phyloP scores from a whole-genome alignment of 2,797 vertebrate species.

The Xenopus petersii region DNA sequence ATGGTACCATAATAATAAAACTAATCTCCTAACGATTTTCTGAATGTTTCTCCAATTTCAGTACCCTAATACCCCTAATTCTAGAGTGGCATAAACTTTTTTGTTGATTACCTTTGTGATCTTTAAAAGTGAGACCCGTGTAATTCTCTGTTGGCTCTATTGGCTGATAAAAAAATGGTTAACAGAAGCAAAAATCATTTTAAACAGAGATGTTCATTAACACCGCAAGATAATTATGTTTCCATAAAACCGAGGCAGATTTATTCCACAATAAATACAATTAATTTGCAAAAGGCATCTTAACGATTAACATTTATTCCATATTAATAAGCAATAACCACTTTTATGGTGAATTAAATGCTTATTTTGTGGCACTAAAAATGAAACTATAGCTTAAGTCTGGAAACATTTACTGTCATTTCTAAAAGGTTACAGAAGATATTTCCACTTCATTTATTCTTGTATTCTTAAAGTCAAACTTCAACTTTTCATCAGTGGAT shows the following conservation, averaged over 20 bases:
- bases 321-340: conserved; percentile 50
- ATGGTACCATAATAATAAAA: too few relatives aligned
- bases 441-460: conserved; percentile 35
- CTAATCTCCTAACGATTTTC: too few relatives aligned
- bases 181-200: conserved; percentile 3
- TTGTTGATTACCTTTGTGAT: too few relatives aligned
- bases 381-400: conserved; percentile 38
- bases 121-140: too few relatives aligned
- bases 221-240: conserved; percentile 15
- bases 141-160: too few relatives aligned
- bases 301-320: conserved; percentile 53
- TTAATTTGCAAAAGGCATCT: conserved; percentile 46
- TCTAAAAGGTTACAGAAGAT: conserved; percentile 45
- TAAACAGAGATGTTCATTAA: conserved; percentile 9
- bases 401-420: conserved; percentile 41
- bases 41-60: too few relatives aligned
- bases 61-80: too few relatives aligned
- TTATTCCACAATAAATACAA: conserved; percentile 46
- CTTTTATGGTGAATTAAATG: conserved; percentile 48
- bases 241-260: conserved; percentile 26
- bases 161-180: neutral
- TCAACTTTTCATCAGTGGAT: neutral
- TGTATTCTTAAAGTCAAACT: conserved; percentile 14
- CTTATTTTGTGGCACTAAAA: conserved; percentile 47
- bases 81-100: too few relatives aligned